A percentile compares a stretch with the other conserved stretches of the same genome.
phyloP scores from a whole-genome alignment of 2,888 invertebrate species.

The Andrena hattorfiana region DNA sequence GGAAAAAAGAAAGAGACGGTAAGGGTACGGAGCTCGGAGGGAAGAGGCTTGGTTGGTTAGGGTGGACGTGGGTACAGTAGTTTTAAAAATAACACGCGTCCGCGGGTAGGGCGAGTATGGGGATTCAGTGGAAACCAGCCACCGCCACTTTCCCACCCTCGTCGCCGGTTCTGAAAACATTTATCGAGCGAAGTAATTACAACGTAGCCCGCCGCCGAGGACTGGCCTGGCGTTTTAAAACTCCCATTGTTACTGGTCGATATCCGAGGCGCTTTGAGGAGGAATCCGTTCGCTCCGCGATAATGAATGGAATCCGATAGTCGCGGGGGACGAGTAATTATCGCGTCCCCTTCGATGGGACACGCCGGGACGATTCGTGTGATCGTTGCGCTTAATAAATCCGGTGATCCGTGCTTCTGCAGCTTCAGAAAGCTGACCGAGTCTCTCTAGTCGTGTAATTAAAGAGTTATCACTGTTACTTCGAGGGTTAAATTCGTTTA shows the following conservation, averaged over 20 bases:
- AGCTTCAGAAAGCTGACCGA: background rate
- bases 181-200: conserved; percentile 60
- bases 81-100: conserved; percentile 36
- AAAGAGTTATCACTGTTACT: background rate
- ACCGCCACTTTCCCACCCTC: conserved; percentile 29
- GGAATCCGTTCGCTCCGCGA: conserved; percentile 51
- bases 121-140: conserved; percentile 22
- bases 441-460: background rate
- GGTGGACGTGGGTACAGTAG: conserved; percentile 4
- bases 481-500: too few species aligned
- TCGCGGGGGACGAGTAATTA: conserved; percentile 45
- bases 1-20: background rate
- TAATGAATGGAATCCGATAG: conserved; percentile 50
- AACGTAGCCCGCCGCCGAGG: conserved; percentile 32
- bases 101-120: conserved; percentile 6
- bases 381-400: background rate
- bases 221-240: conserved; percentile 53
- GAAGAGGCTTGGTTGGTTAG: background rate
- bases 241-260: conserved; percentile 48
- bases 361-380: conserved; percentile 1
- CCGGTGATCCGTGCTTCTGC: background rate
- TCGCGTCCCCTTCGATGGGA: conserved; percentile 37
- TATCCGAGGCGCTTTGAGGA: conserved; percentile 34
- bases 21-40: background rate
- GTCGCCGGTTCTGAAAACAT: conserved; percentile 58